Evolutionary conservation across 2,888 invertebrate species (phyloP), one percentile per base, ranked within the genome.

Genomic region (Anarsia innoxiella): DNA sequence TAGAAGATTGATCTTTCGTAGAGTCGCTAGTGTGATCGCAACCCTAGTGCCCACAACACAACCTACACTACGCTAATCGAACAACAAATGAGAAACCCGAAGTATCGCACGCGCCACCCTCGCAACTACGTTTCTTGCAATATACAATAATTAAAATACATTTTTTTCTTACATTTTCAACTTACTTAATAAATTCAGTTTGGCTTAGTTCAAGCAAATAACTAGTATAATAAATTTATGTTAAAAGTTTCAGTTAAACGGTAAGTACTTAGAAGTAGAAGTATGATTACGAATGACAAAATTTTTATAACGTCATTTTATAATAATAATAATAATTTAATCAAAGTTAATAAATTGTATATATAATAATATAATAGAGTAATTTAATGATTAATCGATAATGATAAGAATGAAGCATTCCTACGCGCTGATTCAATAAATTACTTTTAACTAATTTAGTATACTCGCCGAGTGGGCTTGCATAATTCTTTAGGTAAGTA

Each of bases 381-480:
- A 84, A 80, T 85, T 83, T 79, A 85, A 85, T 83, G 82, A 85
- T 86, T 86, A 84, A 82, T 82, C 74, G 67, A 77, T 84, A 84
- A 84, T 85, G 80, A 85, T 86, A 84, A 83, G 76, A 82, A 86
- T 86, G 84, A 86, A 86, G 86, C 86, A 78, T 85, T 77, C 73
- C 84, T 84, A 86, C 84, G 79, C 77, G 83, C 77, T 85, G 86
- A 78, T 84, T 80, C 86, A 86, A 82, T 85, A 80, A 86, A 87
- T 88, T 87, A 87, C 83, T 84, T 86, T 87, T 87, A 88, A 87
- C 88, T 88, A 88, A 87, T 86, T 72, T 88, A 88, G 87, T 88
- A 87, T 86, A 87, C 88, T 87, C 73, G 80, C 80, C 85, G 65
- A 71, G 65, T 59, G 66, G 77, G 76, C 78, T 75, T 66, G 76